phyloP scores from a whole-genome alignment of 2,888 invertebrate genomes.

The Megaustenia siamemsis region DNA sequence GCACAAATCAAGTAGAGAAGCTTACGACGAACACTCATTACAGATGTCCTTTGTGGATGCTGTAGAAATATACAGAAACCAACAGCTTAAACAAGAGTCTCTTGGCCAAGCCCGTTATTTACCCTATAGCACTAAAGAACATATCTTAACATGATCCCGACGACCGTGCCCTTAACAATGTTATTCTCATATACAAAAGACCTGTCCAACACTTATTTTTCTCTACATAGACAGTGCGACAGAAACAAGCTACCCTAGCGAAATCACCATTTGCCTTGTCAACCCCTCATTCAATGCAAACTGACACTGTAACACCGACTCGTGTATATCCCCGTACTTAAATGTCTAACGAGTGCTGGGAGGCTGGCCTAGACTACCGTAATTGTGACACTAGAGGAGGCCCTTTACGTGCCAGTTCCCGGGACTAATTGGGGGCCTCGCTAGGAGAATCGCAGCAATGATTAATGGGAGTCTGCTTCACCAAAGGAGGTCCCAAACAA shows the following conservation, averaged over 20 bases:
- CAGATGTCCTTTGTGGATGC: too few species aligned
- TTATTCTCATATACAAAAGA: not conserved
- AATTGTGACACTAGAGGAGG: constrained; percentile 14
- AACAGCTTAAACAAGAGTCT: too few species aligned
- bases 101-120: too few species aligned
- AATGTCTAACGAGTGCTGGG: not conserved
- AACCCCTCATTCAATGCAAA: not conserved
- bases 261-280: not conserved
- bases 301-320: not conserved
- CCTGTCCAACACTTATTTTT: not conserved
- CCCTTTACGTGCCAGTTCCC: not conserved
- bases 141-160: too few species aligned
- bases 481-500: not conserved
- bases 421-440: not conserved
- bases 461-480: constrained; percentile 5
- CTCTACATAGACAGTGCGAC: not conserved
- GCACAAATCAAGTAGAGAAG: too few species aligned
- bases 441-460: constrained; percentile 24
- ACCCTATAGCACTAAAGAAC: too few species aligned
- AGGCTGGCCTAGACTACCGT: not conserved
- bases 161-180: too few species aligned
- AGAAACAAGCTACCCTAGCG: not conserved
- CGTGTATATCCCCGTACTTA: not conserved
- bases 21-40: too few species aligned
- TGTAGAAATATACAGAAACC: too few species aligned